Conservation (phyloP, 2,113 vertebrate genomes). For the Leptobrachium leishanense region DNA sequence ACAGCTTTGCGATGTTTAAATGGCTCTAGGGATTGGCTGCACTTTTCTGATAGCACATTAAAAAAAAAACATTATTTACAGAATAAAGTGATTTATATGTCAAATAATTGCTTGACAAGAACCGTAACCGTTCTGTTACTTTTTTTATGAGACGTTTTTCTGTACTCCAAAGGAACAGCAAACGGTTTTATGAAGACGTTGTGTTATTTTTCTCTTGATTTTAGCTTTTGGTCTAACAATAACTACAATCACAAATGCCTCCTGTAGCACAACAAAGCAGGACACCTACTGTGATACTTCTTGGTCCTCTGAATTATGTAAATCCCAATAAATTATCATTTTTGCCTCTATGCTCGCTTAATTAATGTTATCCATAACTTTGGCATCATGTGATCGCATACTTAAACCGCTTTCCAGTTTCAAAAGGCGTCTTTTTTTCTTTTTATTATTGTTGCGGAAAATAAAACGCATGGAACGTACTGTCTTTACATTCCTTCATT, state of each 20-base stretch:
- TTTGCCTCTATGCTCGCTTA: conserved; percentile 13
- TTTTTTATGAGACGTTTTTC: conserved; percentile 12
- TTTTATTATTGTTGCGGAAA: background rate
- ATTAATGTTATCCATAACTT: conserved; percentile 39
- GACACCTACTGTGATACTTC: conserved; percentile 35
- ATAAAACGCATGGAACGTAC: background rate
- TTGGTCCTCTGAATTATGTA: conserved; percentile 36
- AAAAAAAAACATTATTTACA: conserved; percentile 45
- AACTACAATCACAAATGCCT: conserved; percentile 29
- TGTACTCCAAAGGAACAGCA: conserved; percentile 20
- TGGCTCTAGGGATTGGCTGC: conserved; percentile 45
- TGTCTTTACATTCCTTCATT: background rate
- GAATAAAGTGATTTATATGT: conserved; percentile 49
- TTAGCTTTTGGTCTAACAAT: conserved; percentile 43
- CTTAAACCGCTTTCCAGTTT: background rate
- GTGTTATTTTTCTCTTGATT: conserved; percentile 44
- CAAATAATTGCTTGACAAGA: conserved; percentile 45
- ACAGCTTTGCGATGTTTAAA: conserved; percentile 23
- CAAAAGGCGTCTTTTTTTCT: conserved; percentile 1
- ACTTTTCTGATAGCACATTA: conserved; percentile 39
- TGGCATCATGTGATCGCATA: conserved; percentile 30
- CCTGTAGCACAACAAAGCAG: conserved; percentile 35
- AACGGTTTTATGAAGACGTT: conserved; percentile 26
- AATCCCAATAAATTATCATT: conserved; percentile 26
- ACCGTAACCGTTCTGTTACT: conserved; percentile 41